phyloP scores from a whole-genome alignment of 2,888 invertebrate genomes.

The Oxyteleia sp. region DNA sequence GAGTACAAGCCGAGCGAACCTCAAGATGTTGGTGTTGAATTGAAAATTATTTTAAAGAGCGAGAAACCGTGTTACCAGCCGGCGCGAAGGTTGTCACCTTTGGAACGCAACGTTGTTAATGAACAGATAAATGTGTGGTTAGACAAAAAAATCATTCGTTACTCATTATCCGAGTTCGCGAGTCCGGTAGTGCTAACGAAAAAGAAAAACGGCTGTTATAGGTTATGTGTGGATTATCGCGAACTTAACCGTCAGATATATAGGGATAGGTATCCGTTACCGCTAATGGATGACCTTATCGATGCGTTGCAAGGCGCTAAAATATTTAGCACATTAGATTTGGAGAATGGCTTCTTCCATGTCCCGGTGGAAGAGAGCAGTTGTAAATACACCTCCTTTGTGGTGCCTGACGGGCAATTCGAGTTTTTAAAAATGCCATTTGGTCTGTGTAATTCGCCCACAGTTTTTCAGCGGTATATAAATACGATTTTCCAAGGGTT shows the following conservation, averaged over 20 bases:
- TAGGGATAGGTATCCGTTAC: constrained; percentile 35
- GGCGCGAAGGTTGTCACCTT: background rate
- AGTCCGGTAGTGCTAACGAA: background rate
- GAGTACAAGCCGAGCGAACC: too few species aligned
- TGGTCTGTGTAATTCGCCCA: constrained; percentile 43
- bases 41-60: too few species aligned
- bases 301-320: constrained; percentile 16
- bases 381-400: constrained; percentile 18
- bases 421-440: constrained; percentile 68
- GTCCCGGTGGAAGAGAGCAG: constrained; percentile 55
- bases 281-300: constrained; percentile 44
- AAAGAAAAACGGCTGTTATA: background rate
- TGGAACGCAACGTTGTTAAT: background rate
- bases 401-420: constrained; percentile 53
- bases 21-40: too few species aligned
- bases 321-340: constrained; percentile 1
- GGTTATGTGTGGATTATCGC: background rate
- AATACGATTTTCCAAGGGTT: constrained; percentile 52
- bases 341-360: constrained; percentile 15
- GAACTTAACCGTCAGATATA: background rate
- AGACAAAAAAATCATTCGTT: background rate
- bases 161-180: background rate
- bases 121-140: background rate
- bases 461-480: background rate
- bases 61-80: too few species aligned